Evolutionary conservation across 2,888 invertebrate species (phyloP).

Genomic region (Eupithecia pulchellata): DNA sequence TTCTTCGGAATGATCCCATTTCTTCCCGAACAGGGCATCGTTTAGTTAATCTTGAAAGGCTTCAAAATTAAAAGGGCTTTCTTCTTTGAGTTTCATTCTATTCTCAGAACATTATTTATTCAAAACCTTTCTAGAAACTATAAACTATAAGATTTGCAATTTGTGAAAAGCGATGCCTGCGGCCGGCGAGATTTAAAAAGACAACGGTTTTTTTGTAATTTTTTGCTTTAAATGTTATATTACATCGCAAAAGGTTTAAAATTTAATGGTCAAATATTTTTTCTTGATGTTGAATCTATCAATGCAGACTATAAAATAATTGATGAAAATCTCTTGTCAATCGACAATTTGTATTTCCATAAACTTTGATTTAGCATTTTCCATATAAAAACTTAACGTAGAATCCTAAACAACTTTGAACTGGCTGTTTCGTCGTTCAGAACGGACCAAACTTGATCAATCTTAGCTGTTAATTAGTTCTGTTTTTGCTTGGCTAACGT

Average conservation of each 20-base stretch:
- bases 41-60: constrained; percentile 38
- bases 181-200: neutral
- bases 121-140: neutral
- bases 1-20: constrained; percentile 41
- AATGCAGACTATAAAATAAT: no score
- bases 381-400: no score
- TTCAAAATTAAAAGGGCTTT: constrained; percentile 25
- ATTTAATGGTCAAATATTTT: neutral
- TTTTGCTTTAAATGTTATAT: no score
- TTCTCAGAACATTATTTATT: neutral
- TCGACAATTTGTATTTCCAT: neutral
- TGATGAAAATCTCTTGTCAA: neutral
- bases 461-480: constrained; percentile 29
- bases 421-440: neutral
- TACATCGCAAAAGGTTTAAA: no score
- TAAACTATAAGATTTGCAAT: neutral
- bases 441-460: constrained; percentile 15
- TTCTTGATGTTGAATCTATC: neutral
- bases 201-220: neutral
- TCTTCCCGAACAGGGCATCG: constrained; percentile 37
- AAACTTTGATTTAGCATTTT: neutral
- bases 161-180: neutral
- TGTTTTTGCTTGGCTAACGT: no score
- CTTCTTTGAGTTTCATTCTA: constrained; percentile 10
- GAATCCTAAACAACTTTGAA: neutral